Conservation (phyloP, 2,113 vertebrate species). For the Puntigrus tetrazona region DNA sequence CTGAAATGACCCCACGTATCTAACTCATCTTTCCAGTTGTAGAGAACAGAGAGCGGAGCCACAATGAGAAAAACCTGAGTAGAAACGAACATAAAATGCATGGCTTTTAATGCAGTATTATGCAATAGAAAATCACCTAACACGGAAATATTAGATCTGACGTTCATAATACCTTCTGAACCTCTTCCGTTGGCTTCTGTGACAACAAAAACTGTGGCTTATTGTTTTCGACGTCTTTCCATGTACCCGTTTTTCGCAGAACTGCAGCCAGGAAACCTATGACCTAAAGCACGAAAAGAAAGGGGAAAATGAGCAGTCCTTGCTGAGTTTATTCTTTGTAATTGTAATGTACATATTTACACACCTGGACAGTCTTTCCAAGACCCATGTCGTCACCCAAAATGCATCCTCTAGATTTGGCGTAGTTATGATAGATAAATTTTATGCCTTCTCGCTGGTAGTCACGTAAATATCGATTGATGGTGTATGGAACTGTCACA, state of each 20-base stretch:
- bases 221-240: conserved; percentile 91
- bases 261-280: conserved; percentile 94
- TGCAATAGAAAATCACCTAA: background rate
- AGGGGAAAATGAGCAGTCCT: background rate
- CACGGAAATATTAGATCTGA: background rate
- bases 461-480: conserved; percentile 93
- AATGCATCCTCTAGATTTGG: conserved; percentile 83
- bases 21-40: conserved; percentile 96
- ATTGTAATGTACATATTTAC: background rate
- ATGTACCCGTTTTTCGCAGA: conserved; percentile 90
- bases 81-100: conserved; percentile 21
- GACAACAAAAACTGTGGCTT: conserved; percentile 89
- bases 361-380: conserved; percentile 96
- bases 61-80: conserved; percentile 90
- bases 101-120: background rate
- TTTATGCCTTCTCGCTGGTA: conserved; percentile 90
- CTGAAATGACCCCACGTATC: conserved; percentile 96
- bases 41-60: conserved; percentile 92
- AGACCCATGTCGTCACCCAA: conserved; percentile 98
- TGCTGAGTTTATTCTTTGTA: background rate
- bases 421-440: conserved; percentile 86
- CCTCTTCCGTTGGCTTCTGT: conserved; percentile 70
- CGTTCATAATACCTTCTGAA: conserved; percentile 78
- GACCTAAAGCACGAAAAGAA: conserved; percentile 74
- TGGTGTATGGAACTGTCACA: conserved; percentile 85